Conservation (phyloP, 2,888 invertebrate genomes). For the Cheilosia pagana region DNA sequence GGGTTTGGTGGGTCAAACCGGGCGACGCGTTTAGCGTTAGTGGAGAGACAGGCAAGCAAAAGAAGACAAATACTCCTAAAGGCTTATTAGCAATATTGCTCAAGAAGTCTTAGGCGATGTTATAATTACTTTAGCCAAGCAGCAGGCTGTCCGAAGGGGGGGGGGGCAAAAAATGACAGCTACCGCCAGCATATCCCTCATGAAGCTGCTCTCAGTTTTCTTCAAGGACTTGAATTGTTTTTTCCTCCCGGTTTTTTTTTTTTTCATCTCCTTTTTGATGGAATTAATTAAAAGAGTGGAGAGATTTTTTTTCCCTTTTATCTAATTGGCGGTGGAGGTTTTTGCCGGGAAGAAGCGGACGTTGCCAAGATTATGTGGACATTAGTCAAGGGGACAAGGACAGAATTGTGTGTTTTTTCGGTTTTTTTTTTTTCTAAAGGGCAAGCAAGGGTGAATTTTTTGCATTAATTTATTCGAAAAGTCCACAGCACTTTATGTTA, state of each 20-base stretch:
- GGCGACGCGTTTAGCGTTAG: neutral
- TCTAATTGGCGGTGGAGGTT: conserved; percentile 66
- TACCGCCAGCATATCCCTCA: conserved; percentile 47
- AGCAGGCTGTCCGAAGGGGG: conserved; percentile 5
- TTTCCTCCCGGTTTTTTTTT: conserved; percentile 14
- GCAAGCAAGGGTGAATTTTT: conserved; percentile 51
- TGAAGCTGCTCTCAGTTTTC: conserved; percentile 28
- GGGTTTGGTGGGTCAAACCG: conserved; percentile 1
- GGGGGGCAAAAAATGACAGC: conserved; percentile 45
- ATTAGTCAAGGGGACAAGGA: conserved; percentile 59
- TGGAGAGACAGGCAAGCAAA: conserved; percentile 29
- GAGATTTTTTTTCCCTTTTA: conserved; percentile 46
- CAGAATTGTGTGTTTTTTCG: conserved; percentile 1
- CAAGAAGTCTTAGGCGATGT: conserved; percentile 67
- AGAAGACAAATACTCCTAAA: conserved; percentile 64
- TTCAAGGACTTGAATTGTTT: conserved; percentile 38
- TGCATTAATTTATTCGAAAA: conserved; percentile 61
- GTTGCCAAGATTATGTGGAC: conserved; percentile 58
- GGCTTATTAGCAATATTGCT: conserved; percentile 70
- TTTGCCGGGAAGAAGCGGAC: conserved; percentile 13
- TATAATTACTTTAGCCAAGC: conserved; percentile 62
- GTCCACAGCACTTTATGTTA: conserved; percentile 23
- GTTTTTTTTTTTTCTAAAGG: conserved; percentile 29
- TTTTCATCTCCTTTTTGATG: conserved; percentile 42
- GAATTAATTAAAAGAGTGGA: conserved; percentile 72